Conservation (phyloP, 2,113 vertebrate genomes). For the Epinephelus lanceolatus region DNA sequence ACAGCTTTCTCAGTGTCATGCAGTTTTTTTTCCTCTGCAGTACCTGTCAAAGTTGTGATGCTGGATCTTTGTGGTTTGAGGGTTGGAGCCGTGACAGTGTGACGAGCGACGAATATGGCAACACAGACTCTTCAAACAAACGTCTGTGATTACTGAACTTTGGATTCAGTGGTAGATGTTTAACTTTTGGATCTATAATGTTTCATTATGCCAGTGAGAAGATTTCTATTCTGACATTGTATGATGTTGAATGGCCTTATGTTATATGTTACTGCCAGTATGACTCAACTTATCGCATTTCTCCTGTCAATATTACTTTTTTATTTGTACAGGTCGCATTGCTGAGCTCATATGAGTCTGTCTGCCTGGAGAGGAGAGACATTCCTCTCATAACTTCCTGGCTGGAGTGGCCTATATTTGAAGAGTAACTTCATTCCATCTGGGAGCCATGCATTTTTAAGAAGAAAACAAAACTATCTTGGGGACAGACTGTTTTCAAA, state of each 20-base stretch:
- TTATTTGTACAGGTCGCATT: neutral
- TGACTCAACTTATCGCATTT: neutral
- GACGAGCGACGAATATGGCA: neutral
- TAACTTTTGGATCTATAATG: conserved; percentile 46
- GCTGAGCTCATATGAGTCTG: neutral
- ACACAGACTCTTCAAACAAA: conserved; percentile 2
- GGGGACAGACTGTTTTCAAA: neutral
- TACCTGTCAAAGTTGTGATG: neutral
- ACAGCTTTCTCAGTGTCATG: neutral
- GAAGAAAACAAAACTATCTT: neutral
- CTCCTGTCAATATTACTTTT: neutral
- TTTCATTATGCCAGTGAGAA: conserved; percentile 11
- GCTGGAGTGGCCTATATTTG: neutral
- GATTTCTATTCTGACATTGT: neutral
- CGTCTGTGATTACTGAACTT: conserved; percentile 58
- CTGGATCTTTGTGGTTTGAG: neutral
- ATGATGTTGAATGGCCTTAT: neutral
- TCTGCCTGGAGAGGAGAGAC: neutral
- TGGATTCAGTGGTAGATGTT: conserved; percentile 69
- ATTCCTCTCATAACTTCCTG: conserved; percentile 64
- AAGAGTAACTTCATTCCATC: conserved; percentile 26
- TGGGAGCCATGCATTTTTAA: conserved; percentile 51
- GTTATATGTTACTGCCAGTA: neutral
- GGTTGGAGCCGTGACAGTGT: neutral
- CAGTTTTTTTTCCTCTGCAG: neutral